Evolutionary conservation across 37 sponge, comb jelly and placozoan genomes (phyloP).

Genomic region (Eunapius fragilis): DNA sequence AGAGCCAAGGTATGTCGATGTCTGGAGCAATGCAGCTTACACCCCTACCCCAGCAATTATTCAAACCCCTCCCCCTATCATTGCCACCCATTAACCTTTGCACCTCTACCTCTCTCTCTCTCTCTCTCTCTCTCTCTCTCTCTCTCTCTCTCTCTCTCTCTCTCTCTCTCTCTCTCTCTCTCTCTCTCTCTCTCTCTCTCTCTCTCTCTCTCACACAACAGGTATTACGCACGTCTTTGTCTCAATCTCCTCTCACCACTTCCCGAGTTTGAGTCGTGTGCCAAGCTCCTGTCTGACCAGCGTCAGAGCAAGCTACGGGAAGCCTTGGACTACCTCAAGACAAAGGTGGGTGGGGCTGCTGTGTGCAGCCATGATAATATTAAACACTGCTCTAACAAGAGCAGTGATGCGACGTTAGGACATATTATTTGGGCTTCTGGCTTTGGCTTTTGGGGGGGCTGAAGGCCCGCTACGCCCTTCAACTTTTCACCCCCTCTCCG

Average conservation of each 20-base stretch:
- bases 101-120: too few relatives aligned
- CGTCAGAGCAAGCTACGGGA: conserved; percentile 30
- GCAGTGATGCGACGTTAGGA: too few relatives aligned
- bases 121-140: too few relatives aligned
- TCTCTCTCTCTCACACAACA: background rate
- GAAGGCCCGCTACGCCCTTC: too few relatives aligned
- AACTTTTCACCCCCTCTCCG: too few relatives aligned
- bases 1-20: conserved; percentile 23
- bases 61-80: background rate
- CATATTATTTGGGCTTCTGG: too few relatives aligned
- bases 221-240: conserved; percentile 68
- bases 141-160: background rate
- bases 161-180: background rate
- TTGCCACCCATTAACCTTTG: background rate
- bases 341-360: conserved; percentile 54
- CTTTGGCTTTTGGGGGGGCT: too few relatives aligned
- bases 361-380: too few relatives aligned
- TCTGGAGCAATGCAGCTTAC: too few relatives aligned
- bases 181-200: background rate
- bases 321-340: conserved; percentile 55
- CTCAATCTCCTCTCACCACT: conserved; percentile 35
- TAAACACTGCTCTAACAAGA: too few relatives aligned
- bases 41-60: too few relatives aligned
- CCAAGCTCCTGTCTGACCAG: conserved; percentile 23
- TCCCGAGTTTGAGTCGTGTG: conserved; percentile 59